Conservation (phyloP, 2,888 invertebrate species). For the Mythimna loreyi region DNA sequence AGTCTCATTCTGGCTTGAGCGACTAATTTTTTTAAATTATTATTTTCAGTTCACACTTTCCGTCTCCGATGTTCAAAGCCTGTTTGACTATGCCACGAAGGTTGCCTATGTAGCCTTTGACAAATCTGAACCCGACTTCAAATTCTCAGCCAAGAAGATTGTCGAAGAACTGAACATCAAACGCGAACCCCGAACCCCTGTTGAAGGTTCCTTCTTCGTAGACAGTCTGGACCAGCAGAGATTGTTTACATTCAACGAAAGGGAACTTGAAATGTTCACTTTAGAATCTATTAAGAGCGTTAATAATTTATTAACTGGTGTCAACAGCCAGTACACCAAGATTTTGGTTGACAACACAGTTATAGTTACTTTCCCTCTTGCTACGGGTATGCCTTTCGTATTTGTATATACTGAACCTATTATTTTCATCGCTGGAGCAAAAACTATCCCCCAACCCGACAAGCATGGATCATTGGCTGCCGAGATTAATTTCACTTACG, state of each 20-base stretch:
- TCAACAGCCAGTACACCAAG: slow-evolving; percentile 90
- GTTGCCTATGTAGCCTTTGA: slow-evolving; percentile 43
- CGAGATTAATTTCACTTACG: slow-evolving; percentile 88
- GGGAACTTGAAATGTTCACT: slow-evolving; percentile 87
- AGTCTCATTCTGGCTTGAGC: not conserved
- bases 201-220: slow-evolving; percentile 90
- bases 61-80: slow-evolving; percentile 79
- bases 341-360: slow-evolving; percentile 90
- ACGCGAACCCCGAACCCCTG: slow-evolving; percentile 84
- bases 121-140: slow-evolving; percentile 71
- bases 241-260: slow-evolving; percentile 89
- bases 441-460: slow-evolving; percentile 55
- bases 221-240: slow-evolving; percentile 83
- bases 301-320: slow-evolving; percentile 81
- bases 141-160: slow-evolving; percentile 90
- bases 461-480: slow-evolving; percentile 69
- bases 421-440: slow-evolving; percentile 85
- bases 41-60: slow-evolving; percentile 76
- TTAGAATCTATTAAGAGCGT: slow-evolving; percentile 75
- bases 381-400: slow-evolving; percentile 93
- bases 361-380: slow-evolving; percentile 92
- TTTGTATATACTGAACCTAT: slow-evolving; percentile 91
- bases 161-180: slow-evolving; percentile 90
- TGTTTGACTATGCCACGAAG: slow-evolving; percentile 70
- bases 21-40: not conserved